Base-by-base conservation (phyloP, 2,888 invertebrate genomes). In the Digitonthophagus gazella region DNA sequence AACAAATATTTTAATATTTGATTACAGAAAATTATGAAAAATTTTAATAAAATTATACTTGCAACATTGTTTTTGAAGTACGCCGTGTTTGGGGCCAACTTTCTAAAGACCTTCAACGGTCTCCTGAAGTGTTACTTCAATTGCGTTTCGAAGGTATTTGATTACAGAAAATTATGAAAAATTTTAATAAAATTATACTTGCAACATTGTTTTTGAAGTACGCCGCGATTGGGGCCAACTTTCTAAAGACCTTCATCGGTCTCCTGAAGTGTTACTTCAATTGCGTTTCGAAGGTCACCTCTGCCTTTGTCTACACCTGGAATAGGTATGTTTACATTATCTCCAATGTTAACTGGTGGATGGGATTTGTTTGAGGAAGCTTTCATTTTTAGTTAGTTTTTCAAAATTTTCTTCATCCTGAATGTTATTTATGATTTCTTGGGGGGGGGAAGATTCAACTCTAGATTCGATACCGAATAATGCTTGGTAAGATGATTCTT, bases 391-490 rank as follows among this genome's bases (percentile, higher is more conserved):
- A 57, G 57, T n/a, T 57, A 11, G 57, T 15, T 57, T 14, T 57
- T 57, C 57, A 6, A 57, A 15, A 57, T 57, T 14, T 57, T 57
- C 57, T 57, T 5, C 57, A 15, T 57, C 14, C 14, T 57, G 57
- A 57, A 57, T 57, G 3, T 57, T n/a, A 6, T 57, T 3, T 57
- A 5, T 15, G 15, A 54, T 54, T 54, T 54, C 54, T 54, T 11
- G 2, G 11, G 54, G 54, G 1, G 14, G 14, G 11, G 54, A 68
- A 15, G 69, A 44, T 14, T 71, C 71, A 11, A 72, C 63, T 64
- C 58, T 72, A 16, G 66, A 18, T 64, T 69, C 58, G 18, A 55
- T 18, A 6, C 70, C 71, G 66, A 72, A 72, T 68, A 72, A 68
- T 1, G 71, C 72, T 63, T 72, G 61, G 58, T 72, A 72, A 54